phyloP scores from a whole-genome alignment of 2,888 invertebrate species.

The Ophioninae sp. region DNA sequence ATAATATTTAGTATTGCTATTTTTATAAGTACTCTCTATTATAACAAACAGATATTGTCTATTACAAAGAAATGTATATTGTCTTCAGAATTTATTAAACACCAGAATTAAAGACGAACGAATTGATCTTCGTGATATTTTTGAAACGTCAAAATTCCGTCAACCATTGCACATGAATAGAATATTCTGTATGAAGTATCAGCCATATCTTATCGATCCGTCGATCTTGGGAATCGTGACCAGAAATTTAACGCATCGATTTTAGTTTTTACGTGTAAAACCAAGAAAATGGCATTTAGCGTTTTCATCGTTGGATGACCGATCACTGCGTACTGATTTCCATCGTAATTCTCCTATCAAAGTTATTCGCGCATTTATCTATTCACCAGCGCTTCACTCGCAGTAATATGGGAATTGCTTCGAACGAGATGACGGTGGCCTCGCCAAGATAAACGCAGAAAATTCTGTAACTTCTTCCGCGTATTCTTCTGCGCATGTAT shows the following conservation, averaged over 20 bases:
- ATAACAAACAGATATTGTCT: too few species aligned
- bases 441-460: conserved; percentile 48
- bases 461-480: conserved; percentile 49
- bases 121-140: neutral
- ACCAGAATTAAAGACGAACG: neutral
- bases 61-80: too few species aligned
- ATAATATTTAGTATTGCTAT: too few species aligned
- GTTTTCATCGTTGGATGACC: conserved; percentile 21
- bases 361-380: conserved; percentile 43
- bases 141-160: neutral
- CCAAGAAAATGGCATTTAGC: neutral
- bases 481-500: conserved; percentile 17
- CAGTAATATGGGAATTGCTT: conserved; percentile 41
- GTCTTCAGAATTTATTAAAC: too few species aligned
- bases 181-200: neutral
- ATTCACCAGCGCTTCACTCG: conserved; percentile 9
- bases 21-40: too few species aligned
- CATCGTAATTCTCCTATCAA: conserved; percentile 32
- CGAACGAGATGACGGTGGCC: conserved; percentile 49
- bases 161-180: neutral
- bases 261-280: neutral
- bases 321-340: conserved; percentile 27
- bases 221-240: neutral
- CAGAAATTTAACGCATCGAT: neutral
- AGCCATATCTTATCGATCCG: neutral